Conservation (phyloP, 2,888 invertebrate genomes). For the Euspilapteryx auroguttella region DNA sequence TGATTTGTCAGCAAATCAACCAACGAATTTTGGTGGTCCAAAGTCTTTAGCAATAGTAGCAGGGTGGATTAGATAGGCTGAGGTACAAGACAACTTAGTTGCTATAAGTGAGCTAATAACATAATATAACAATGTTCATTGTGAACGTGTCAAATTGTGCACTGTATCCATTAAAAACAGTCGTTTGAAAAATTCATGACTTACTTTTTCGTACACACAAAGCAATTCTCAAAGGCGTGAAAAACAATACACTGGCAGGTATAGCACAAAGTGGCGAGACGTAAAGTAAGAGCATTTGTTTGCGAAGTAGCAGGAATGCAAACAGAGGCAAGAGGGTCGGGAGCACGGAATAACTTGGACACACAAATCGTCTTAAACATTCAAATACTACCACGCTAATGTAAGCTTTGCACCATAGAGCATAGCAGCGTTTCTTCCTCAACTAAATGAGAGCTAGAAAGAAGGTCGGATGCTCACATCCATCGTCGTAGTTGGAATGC, state of each 20-base stretch:
- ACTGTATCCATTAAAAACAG: too few relatives aligned
- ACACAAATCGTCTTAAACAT: slow-evolving; percentile 12
- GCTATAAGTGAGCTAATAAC: too few relatives aligned
- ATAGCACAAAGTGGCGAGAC: slow-evolving; percentile 37
- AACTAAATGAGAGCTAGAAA: slow-evolving; percentile 9
- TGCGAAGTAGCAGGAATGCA: slow-evolving; percentile 44
- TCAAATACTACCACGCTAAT: background rate
- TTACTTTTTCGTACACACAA: too few relatives aligned
- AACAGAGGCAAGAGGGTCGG: slow-evolving; percentile 30
- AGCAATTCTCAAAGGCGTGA: slow-evolving; percentile 10
- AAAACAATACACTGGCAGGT: slow-evolving; percentile 26
- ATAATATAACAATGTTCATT: too few relatives aligned
- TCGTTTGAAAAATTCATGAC: too few relatives aligned
- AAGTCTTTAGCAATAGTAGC: too few relatives aligned
- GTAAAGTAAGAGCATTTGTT: slow-evolving; percentile 45
- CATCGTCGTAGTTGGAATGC: slow-evolving; percentile 36
- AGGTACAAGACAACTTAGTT: too few relatives aligned
- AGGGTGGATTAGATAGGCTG: too few relatives aligned
- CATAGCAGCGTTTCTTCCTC: background rate
- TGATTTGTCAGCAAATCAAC: too few relatives aligned
- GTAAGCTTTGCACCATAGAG: background rate
- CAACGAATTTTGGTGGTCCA: too few relatives aligned
- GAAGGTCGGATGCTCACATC: slow-evolving; percentile 35
- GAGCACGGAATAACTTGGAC: slow-evolving; percentile 15
- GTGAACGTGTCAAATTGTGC: too few relatives aligned